phyloP scores from a whole-genome alignment of 2,113 vertebrate genomes.

The Gracilinanus agilis region DNA sequence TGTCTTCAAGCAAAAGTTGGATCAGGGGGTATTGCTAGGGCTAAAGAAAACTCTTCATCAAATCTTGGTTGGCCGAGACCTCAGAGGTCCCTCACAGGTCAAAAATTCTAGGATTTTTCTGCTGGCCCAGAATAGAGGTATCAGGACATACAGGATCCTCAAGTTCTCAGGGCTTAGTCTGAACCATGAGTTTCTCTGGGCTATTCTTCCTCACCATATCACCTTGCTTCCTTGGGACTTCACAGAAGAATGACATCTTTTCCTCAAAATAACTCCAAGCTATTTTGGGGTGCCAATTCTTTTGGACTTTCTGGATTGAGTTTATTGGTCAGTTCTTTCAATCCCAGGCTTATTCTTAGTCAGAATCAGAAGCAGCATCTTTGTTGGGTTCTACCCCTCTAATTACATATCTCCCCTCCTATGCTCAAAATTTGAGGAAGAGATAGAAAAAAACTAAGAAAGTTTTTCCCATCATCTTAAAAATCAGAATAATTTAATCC shows the following conservation, averaged over 20 bases:
- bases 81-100: too few species aligned
- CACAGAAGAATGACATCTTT: background rate
- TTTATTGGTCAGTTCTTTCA: background rate
- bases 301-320: background rate
- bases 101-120: too few species aligned
- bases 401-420: background rate
- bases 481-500: background rate
- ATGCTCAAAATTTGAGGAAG: background rate
- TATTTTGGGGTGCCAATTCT: background rate
- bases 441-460: background rate
- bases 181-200: background rate
- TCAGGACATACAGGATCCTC: background rate
- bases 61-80: too few species aligned
- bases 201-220: background rate
- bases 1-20: background rate
- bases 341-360: background rate
- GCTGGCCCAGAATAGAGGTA: background rate
- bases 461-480: background rate
- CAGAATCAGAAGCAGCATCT: background rate
- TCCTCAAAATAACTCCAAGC: background rate
- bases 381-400: background rate
- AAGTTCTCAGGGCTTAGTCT: background rate
- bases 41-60: background rate
- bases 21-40: background rate
- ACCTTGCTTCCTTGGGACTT: background rate